Conservation (phyloP, 2,113 vertebrate species). For the Archocentrus centrarchus region DNA sequence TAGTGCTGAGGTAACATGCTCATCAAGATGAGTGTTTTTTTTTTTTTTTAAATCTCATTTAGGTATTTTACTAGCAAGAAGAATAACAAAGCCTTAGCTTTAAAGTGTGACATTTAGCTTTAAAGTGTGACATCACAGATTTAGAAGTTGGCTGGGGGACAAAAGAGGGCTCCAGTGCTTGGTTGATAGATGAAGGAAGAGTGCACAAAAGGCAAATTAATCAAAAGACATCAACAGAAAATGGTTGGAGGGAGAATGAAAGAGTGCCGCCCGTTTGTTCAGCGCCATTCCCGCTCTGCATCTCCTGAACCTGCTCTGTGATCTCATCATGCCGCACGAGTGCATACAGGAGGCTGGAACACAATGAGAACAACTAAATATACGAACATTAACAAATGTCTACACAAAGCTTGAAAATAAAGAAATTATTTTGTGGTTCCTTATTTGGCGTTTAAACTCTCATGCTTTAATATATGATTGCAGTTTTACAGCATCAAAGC, state of each 20-base stretch:
- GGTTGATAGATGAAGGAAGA: constrained; percentile 47
- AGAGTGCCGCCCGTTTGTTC: constrained; percentile 74
- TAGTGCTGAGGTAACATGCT: not conserved
- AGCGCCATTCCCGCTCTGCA: constrained; percentile 65
- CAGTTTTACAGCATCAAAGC: constrained; percentile 4
- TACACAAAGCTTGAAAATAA: not conserved
- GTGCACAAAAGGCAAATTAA: constrained; percentile 75
- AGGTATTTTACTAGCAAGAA: not conserved
- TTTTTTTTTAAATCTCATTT: not conserved
- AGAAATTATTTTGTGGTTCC: not conserved
- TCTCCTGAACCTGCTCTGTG: constrained; percentile 72
- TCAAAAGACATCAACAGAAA: constrained; percentile 81
- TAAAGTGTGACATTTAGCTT: not conserved
- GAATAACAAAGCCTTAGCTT: not conserved
- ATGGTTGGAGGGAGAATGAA: constrained; percentile 65
- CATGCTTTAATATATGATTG: not conserved
- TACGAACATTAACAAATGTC: constrained; percentile 29
- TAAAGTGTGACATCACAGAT: not conserved
- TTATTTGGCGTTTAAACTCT: not conserved
- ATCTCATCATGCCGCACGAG: constrained; percentile 74
- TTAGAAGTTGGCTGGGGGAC: not conserved
- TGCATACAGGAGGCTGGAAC: constrained; percentile 62
- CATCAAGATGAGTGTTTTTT: no score
- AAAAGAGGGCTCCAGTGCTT: constrained; percentile 28
- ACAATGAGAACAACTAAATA: constrained; percentile 48